Base-by-base conservation (phyloP, 2,797 vertebrate genomes). In the Brotula barbata region DNA sequence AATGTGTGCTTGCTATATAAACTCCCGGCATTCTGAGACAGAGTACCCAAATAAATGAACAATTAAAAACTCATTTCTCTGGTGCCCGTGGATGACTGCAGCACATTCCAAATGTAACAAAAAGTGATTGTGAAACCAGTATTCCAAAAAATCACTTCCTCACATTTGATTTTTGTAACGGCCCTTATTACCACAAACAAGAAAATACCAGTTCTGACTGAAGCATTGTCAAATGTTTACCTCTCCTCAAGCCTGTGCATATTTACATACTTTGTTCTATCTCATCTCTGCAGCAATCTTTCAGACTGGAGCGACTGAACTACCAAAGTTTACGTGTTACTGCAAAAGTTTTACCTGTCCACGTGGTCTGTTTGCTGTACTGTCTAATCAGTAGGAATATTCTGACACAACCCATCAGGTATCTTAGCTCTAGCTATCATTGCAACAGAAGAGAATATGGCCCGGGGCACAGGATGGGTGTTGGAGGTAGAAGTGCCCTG, bases 381-480 rank as follows among this genome's bases (percentile, higher is more conserved):
- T 7, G 14, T 5, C 11, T 59, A 34, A 22, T 21, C 34, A 42
- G 9, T 20, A 0, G 50, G 2, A 64, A 43, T 12, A 77, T 45
- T 53, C 63, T 73, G 69, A 83, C 71, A 85, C 62, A 76, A 63
- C 16, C 43, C 19, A 21, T 39, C 58, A 84, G 69, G 61, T 64
- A 80, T 84, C 65, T 75, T 19, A 56, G 66, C 57, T 69, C 40
- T 56, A 54, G 50, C 39, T 75, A 58, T 71, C 71, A 52, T 49
- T 43, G 68, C 61, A 77, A 73, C 7, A 75, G 45, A 66, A 80
- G 74, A 80, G 83, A 78, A 78, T 63, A 59, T 74, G 40, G 72
- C 86, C 85, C 0, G 15, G 41, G 85, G 85, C 81, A 65, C 72
- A 85, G 72, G 82, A 66, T 83, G 86, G 83, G 83, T 84, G 73